Conservation (phyloP, 2,113 vertebrate genomes). For the Seriola quinqueradiata region DNA sequence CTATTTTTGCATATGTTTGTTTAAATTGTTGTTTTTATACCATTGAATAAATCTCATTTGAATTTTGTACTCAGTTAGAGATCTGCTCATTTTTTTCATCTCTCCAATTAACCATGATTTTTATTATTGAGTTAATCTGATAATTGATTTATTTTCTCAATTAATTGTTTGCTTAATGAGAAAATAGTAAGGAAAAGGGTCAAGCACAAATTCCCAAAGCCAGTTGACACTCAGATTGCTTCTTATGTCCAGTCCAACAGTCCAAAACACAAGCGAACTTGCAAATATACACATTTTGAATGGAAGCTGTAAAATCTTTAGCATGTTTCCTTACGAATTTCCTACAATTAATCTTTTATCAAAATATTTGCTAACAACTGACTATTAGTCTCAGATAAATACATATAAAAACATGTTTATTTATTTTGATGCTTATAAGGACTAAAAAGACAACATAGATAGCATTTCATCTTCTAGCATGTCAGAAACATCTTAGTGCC, state of each 20-base stretch:
- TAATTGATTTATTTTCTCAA: background rate
- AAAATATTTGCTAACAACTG: background rate
- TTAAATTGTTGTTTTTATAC: conserved; percentile 81
- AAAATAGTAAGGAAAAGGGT: background rate
- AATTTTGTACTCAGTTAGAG: conserved; percentile 64
- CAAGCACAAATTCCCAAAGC: background rate
- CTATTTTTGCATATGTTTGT: conserved; percentile 85
- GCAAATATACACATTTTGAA: background rate
- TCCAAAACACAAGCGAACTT: background rate
- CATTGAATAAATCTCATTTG: conserved; percentile 80
- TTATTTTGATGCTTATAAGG: background rate
- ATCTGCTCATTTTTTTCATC: background rate
- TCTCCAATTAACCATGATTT: background rate
- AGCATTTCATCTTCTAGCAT: background rate
- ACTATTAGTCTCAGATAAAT: background rate
- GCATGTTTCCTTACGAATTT: no score
- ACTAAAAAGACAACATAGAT: background rate
- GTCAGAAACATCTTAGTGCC: background rate
- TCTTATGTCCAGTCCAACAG: background rate
- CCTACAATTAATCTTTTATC: background rate
- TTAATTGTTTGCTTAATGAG: background rate
- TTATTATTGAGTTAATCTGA: background rate
- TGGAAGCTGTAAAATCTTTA: background rate
- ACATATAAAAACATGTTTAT: background rate
- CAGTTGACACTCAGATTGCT: background rate